A percentile compares a stretch with the other conserved stretches of the same genome.
phyloP scores from a whole-genome alignment of 2,888 invertebrate genomes.

The Phaedon cochleariae region DNA sequence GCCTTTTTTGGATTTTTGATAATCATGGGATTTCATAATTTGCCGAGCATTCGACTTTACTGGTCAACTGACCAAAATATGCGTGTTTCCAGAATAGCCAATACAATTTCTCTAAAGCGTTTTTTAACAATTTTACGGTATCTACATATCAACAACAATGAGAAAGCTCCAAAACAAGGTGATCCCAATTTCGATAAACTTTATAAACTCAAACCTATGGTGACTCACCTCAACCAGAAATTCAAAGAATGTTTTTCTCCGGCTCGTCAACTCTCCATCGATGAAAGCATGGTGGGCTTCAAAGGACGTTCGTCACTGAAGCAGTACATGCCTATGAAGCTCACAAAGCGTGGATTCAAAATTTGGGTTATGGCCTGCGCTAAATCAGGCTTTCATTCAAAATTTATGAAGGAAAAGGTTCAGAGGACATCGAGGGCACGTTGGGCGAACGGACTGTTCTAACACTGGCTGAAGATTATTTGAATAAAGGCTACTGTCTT shows the following conservation, averaged over 20 bases:
- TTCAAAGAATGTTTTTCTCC: background rate
- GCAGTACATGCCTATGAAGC: too few relatives aligned
- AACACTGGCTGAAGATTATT: too few relatives aligned
- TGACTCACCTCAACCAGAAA: background rate
- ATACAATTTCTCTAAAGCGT: background rate
- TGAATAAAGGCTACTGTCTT: too few relatives aligned
- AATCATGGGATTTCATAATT: background rate
- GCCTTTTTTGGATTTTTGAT: background rate
- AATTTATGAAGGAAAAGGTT: too few relatives aligned
- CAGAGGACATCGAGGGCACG: too few relatives aligned
- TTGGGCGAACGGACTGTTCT: too few relatives aligned
- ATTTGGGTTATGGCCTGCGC: too few relatives aligned
- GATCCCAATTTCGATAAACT: background rate
- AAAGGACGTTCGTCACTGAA: too few relatives aligned
- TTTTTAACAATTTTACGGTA: background rate
- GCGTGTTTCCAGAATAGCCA: too few relatives aligned
- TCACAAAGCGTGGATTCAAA: too few relatives aligned
- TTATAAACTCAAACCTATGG: background rate
- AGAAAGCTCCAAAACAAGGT: background rate
- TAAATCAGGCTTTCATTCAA: too few relatives aligned
- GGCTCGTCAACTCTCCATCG: constrained; percentile 11
- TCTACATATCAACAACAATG: background rate
- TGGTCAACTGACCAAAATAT: background rate
- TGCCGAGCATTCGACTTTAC: background rate
- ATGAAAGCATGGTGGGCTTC: too few relatives aligned